phyloP scores from a whole-genome alignment of 2,888 invertebrate genomes.

The Cristatella mucedo region DNA sequence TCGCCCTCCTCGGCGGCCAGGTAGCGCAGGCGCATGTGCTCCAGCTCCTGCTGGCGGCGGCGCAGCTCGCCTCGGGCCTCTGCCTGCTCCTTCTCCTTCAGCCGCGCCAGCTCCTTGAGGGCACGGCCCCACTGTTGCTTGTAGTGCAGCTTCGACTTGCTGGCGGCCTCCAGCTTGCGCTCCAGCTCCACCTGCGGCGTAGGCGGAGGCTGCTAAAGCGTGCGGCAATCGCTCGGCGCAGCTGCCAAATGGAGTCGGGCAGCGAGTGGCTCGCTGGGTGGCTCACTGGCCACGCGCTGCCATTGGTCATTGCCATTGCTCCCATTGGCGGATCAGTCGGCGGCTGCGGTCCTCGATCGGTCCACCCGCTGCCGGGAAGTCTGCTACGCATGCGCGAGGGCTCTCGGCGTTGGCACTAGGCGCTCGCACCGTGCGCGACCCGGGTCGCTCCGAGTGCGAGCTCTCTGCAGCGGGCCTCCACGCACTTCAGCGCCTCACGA shows the following conservation, averaged over 20 bases:
- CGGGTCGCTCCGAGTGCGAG: too few relatives aligned
- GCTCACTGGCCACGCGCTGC: neutral
- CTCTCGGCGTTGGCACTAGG: too few relatives aligned
- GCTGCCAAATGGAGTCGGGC: too few relatives aligned
- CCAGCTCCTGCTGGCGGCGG: slow-evolving; percentile 24
- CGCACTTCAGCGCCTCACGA: slow-evolving; percentile 6
- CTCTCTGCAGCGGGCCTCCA: too few relatives aligned
- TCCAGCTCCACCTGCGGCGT: slow-evolving; percentile 35
- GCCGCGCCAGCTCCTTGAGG: slow-evolving; percentile 34
- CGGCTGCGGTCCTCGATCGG: too few relatives aligned
- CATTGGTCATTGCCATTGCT: neutral
- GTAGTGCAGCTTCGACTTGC: slow-evolving; percentile 38
- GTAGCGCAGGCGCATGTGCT: slow-evolving; percentile 36
- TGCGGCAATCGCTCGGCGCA: too few relatives aligned
- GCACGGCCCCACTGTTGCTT: slow-evolving; percentile 40
- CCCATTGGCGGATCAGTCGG: neutral
- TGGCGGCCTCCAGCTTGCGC: slow-evolving; percentile 33
- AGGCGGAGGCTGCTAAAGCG: too few relatives aligned
- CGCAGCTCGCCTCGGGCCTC: slow-evolving; percentile 17
- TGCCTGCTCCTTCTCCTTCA: slow-evolving; percentile 35
- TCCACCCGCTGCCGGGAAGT: too few relatives aligned
- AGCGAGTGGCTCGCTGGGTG: neutral
- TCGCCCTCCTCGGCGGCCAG: slow-evolving; percentile 36
- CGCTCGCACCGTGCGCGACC: too few relatives aligned
- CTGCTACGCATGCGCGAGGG: too few relatives aligned